Evolutionary conservation across 2,888 invertebrate species (phyloP).

Genomic region (Nasonovia ribisnigri): DNA sequence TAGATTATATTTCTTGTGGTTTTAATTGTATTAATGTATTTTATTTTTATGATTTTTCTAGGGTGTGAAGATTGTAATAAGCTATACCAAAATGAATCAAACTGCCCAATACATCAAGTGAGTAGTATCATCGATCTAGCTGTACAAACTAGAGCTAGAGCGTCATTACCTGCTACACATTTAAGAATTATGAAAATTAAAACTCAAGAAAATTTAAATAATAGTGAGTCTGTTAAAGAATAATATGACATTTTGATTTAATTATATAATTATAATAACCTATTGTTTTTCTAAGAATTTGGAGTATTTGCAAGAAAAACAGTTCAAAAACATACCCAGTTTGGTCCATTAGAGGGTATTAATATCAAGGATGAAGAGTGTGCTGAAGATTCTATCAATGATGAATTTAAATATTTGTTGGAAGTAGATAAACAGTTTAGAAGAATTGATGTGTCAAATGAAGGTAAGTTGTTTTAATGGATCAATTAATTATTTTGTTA

Average conservation of each 20-base stretch:
- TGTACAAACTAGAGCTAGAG: constrained; percentile 81
- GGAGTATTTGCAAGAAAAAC: constrained; percentile 80
- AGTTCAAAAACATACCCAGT: constrained; percentile 80
- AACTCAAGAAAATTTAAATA: constrained; percentile 47
- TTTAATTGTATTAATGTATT: not conserved
- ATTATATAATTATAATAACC: not conserved
- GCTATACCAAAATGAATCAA: constrained; percentile 68
- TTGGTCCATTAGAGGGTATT: constrained; percentile 85
- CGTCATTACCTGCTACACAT: constrained; percentile 81
- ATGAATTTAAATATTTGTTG: constrained; percentile 72
- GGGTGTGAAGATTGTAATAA: constrained; percentile 72
- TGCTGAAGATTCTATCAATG: constrained; percentile 43
- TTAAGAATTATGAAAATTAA: constrained; percentile 73
- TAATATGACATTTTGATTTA: no score
- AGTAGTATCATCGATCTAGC: constrained; percentile 77
- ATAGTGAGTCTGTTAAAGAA: constrained; percentile 23
- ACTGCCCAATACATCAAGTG: constrained; percentile 70
- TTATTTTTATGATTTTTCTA: constrained; percentile 66
- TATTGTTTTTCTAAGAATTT: constrained; percentile 69
- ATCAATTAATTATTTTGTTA: not conserved
- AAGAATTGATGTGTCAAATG: constrained; percentile 76
- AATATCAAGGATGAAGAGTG: constrained; percentile 69
- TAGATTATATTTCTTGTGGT: not conserved
- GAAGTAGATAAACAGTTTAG: constrained; percentile 72
- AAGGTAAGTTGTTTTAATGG: constrained; percentile 72